Evolutionary conservation across 2,113 vertebrate species (phyloP).

Genomic region (Brachyistius frenatus): DNA sequence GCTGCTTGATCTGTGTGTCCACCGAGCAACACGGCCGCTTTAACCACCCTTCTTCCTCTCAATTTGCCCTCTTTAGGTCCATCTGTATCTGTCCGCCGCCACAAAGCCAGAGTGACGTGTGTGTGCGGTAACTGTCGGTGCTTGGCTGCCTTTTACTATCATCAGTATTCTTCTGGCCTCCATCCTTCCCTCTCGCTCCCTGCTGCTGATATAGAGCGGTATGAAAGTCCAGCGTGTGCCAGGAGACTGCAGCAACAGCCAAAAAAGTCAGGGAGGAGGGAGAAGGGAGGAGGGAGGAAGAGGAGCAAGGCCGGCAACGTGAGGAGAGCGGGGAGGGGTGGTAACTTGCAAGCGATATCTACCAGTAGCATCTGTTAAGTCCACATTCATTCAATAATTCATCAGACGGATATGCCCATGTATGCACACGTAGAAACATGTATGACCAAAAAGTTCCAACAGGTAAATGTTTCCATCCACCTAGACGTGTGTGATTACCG

Average conservation of each 20-base stretch:
- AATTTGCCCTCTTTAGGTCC: conserved; percentile 33
- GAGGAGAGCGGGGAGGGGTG: neutral
- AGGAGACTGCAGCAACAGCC: conserved; percentile 69
- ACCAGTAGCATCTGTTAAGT: neutral
- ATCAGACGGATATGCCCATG: neutral
- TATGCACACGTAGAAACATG: neutral
- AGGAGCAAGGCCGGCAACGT: neutral
- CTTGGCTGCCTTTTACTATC: conserved; percentile 52
- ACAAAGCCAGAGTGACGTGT: conserved; percentile 63
- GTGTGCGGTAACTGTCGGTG: conserved; percentile 55
- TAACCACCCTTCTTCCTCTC: conserved; percentile 25
- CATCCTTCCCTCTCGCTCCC: conserved; percentile 29
- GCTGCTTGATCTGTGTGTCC: neutral
- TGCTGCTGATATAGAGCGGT: conserved; percentile 49
- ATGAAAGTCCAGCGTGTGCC: conserved; percentile 52
- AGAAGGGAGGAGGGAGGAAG: neutral
- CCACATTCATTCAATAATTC: neutral
- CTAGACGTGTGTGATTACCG: neutral
- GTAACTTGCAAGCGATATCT: neutral
- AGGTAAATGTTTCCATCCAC: neutral
- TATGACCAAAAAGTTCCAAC: neutral
- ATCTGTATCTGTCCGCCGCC: conserved; percentile 9
- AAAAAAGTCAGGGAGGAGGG: neutral
- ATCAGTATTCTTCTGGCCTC: conserved; percentile 76
- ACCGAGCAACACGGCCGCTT: conserved; percentile 17